phyloP scores from a whole-genome alignment of 2,113 vertebrate genomes.

The Chloroceryle aenea region DNA sequence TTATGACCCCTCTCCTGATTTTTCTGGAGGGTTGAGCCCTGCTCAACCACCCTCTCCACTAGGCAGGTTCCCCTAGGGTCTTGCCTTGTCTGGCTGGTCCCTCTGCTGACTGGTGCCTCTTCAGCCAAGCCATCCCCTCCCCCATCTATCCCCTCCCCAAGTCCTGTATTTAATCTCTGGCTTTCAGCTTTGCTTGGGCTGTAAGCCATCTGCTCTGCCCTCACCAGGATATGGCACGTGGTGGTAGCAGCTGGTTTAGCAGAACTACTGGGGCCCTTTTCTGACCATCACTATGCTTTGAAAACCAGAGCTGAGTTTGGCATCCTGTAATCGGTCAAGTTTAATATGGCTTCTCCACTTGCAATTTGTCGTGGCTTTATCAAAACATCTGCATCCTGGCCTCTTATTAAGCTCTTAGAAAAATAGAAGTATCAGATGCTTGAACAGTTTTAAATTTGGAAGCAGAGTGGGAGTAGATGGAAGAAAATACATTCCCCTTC shows the following conservation, averaged over 20 bases:
- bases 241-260: background rate
- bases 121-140: background rate
- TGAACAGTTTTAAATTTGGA: slow-evolving; percentile 63
- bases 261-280: background rate
- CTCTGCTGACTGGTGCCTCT: background rate
- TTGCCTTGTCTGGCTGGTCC: background rate
- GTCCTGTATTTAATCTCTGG: background rate
- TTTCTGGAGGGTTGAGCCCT: background rate
- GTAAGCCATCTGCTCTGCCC: background rate
- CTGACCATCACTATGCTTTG: background rate
- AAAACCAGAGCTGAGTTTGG: background rate
- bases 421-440: background rate
- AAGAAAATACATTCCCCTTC: slow-evolving; percentile 69
- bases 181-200: background rate
- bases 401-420: slow-evolving; percentile 45
- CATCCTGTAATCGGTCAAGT: background rate
- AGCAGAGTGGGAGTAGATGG: slow-evolving; percentile 51
- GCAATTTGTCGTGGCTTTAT: slow-evolving; percentile 26
- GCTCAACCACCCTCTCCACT: fast-evolving
- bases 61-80: background rate
- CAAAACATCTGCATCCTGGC: slow-evolving; percentile 34
- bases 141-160: background rate
- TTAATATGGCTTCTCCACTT: background rate
- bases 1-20: background rate
- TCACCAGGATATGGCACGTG: fast-evolving